Conservation (phyloP, 2,888 invertebrate species). For the Drosophila merina region DNA sequence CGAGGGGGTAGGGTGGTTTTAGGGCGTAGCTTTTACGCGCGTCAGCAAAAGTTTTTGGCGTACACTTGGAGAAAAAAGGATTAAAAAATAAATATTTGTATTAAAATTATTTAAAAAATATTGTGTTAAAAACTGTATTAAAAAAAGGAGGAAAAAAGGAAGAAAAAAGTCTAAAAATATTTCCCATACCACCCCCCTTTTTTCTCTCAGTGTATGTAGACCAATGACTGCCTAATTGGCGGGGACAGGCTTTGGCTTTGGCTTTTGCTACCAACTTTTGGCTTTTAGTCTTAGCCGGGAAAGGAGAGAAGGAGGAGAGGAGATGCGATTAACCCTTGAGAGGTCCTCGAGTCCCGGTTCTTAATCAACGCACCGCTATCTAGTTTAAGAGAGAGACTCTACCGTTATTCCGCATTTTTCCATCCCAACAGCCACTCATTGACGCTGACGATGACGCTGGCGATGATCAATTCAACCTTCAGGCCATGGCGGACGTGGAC, state of each 20-base stretch:
- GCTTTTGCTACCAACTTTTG: neutral
- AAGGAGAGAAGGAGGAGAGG: neutral
- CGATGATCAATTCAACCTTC: conserved; percentile 76
- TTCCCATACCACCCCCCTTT: no score
- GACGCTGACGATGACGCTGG: conserved; percentile 19
- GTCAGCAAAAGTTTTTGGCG: conserved; percentile 60
- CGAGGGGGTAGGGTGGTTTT: conserved; percentile 4
- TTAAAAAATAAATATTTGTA: neutral
- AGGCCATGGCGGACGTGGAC: conserved; percentile 63
- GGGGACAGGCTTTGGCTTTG: neutral
- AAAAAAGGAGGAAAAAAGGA: no score
- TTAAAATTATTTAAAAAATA: neutral
- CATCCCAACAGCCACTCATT: conserved; percentile 6
- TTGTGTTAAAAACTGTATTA: no score
- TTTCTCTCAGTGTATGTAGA: neutral
- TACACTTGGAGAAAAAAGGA: conserved; percentile 3
- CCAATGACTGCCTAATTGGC: neutral
- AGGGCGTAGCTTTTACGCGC: conserved; percentile 76
- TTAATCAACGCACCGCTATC: conserved; percentile 6
- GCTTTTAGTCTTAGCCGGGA: conserved; percentile 3
- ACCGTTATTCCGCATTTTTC: neutral
- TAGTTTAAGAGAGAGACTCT: neutral
- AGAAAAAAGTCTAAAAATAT: no score
- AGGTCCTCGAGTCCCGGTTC: conserved; percentile 16
- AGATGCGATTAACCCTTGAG: conserved; percentile 20